These are phyloP conservation scores for Lepidotrigona ventralis DNA, from an alignment of 1,140 invertebrate species.

Conservation along the genomic window DNA sequence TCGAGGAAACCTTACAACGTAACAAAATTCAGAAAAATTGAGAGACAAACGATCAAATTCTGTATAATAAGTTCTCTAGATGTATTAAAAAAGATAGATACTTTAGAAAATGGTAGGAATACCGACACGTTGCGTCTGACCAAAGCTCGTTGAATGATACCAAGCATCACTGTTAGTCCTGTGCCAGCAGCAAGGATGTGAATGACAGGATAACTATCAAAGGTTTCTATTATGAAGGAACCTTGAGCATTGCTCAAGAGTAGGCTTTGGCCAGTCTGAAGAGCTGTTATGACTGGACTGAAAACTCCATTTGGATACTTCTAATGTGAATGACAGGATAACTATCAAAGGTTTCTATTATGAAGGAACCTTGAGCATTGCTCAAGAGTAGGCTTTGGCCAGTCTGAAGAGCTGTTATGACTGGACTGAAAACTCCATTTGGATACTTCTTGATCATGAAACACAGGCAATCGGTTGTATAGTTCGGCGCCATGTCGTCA, in stretches of 20 bases:
- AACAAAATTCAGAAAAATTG: no score
- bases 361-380: constrained; percentile 83
- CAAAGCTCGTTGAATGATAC: constrained; percentile 84
- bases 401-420: constrained; percentile 81
- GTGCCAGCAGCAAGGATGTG: constrained; percentile 92
- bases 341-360: constrained; percentile 70
- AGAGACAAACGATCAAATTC: no score
- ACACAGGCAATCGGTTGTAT: constrained; percentile 80
- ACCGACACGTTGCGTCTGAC: constrained; percentile 83
- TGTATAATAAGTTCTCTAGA: no score
- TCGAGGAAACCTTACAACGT: no score
- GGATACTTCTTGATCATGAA: constrained; percentile 85
- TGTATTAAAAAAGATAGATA: constrained; percentile 53
- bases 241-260: constrained; percentile 82
- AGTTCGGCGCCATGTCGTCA: constrained; percentile 68
- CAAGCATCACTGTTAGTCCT: constrained; percentile 93
- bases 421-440: constrained; percentile 84
- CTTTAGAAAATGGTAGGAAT: no score
- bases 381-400: constrained; percentile 82
- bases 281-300: constrained; percentile 84
- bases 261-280: constrained; percentile 80
- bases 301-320: constrained; percentile 86
- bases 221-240: constrained; percentile 78
- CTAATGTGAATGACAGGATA: constrained; percentile 83
- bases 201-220: constrained; percentile 78